phyloP scores from a whole-genome alignment of 2,113 vertebrate species.

The Apteryx owenii region DNA sequence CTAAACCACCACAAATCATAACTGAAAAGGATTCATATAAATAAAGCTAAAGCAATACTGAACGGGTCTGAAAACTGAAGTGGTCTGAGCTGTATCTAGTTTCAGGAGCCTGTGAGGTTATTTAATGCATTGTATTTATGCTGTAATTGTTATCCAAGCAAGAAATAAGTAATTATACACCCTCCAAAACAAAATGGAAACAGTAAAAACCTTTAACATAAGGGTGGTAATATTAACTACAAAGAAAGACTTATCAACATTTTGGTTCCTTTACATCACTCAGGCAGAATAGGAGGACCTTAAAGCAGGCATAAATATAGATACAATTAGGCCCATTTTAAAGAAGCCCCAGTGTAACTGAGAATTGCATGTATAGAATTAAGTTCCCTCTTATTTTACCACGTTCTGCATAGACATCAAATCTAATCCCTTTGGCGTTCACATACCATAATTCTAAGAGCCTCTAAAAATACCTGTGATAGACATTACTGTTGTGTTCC shows the following conservation, averaged over 20 bases:
- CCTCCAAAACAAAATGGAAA: background rate
- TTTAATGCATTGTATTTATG: background rate
- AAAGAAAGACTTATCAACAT: background rate
- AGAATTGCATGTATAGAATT: background rate
- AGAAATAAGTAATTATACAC: background rate
- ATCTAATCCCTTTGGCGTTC: background rate
- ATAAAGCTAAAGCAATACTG: background rate
- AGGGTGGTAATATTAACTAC: background rate
- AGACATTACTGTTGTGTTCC: background rate
- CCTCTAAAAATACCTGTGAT: background rate
- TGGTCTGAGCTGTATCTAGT: background rate
- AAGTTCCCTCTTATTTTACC: background rate
- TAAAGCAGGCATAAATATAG: background rate
- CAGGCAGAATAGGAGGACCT: background rate
- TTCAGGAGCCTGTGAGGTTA: background rate
- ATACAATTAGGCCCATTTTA: accelerated
- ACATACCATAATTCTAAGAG: background rate
- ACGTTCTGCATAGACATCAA: background rate
- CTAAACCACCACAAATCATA: background rate
- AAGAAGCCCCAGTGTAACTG: background rate
- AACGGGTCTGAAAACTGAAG: background rate
- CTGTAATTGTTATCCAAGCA: background rate
- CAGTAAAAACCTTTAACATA: background rate
- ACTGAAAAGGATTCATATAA: background rate
- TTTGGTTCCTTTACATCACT: background rate